phyloP scores from a whole-genome alignment of 2,888 invertebrate genomes.

The Scaptomyza cyrtandrae region DNA sequence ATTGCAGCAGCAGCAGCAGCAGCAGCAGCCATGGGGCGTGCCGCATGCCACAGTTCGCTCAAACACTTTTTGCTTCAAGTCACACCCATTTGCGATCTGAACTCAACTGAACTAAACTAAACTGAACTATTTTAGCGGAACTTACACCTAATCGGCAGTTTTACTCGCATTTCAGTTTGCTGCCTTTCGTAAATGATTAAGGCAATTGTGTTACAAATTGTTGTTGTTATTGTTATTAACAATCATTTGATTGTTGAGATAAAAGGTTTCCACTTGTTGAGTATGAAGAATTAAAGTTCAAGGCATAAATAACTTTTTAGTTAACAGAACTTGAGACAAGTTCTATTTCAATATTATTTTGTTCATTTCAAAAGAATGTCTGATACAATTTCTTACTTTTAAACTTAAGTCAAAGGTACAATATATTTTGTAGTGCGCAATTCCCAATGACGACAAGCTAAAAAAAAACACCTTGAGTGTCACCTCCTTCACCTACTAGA shows the following conservation, averaged over 20 bases:
- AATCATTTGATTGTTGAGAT: not conserved
- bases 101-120: not conserved
- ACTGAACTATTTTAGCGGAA: slow-evolving; percentile 15
- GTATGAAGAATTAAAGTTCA: not conserved
- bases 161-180: slow-evolving; percentile 11
- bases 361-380: not conserved
- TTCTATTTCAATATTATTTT: not conserved
- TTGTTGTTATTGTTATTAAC: not conserved
- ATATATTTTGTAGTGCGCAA: not conserved
- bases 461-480: no score
- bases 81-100: slow-evolving; percentile 1
- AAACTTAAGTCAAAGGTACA: not conserved
- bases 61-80: slow-evolving; percentile 12
- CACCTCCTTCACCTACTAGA: not conserved
- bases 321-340: not conserved
- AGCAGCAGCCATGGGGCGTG: slow-evolving; percentile 53
- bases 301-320: not conserved
- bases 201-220: not conserved
- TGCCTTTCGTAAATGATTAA: not conserved
- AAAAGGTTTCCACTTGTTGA: not conserved
- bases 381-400: not conserved
- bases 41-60: slow-evolving; percentile 67
- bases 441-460: not conserved
- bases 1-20: slow-evolving; percentile 53
- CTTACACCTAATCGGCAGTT: slow-evolving; percentile 20